Evolutionary conservation across 2,888 invertebrate genomes (phyloP).

Genomic region (Seladonia tumulorum): DNA sequence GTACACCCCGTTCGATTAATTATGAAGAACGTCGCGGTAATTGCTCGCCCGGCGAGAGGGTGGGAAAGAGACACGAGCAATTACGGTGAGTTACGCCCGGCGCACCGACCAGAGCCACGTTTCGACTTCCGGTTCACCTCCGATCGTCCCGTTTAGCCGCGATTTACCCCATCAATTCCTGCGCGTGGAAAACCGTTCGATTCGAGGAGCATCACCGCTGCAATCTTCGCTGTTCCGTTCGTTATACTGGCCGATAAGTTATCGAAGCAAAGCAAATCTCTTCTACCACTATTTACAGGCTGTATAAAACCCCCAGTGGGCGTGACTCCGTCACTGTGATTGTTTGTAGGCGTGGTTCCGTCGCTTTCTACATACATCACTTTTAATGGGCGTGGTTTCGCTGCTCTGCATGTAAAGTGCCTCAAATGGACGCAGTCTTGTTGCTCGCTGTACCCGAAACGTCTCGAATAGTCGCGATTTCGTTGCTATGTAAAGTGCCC

Average conservation of each 20-base stretch:
- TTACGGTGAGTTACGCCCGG: constrained; percentile 14
- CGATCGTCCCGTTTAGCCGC: neutral
- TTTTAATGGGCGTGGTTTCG: neutral
- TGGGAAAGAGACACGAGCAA: neutral
- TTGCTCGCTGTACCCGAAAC: too few relatives aligned
- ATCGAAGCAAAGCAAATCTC: neutral
- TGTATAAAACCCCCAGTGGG: neutral
- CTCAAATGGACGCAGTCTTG: too few relatives aligned
- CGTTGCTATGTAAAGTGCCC: too few relatives aligned
- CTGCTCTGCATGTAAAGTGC: neutral
- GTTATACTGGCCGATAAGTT: neutral
- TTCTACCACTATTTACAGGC: neutral
- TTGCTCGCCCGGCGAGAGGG: neutral
- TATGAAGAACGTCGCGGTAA: constrained; percentile 22
- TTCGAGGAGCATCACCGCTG: neutral
- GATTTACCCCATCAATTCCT: neutral
- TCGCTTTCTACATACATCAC: neutral
- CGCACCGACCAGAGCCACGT: neutral
- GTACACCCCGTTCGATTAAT: constrained; percentile 41
- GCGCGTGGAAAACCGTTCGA: neutral
- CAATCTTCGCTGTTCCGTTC: neutral
- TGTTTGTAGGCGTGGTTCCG: neutral
- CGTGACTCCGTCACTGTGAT: neutral
- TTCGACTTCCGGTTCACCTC: neutral
- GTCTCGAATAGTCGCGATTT: too few relatives aligned